Percentiles rank a stretch among this genome's conserved stretches.
These are phyloP conservation scores for Sepioteuthis lessoniana DNA, from an alignment of 2,888 invertebrate genomes.

Conservation along the genomic window DNA sequence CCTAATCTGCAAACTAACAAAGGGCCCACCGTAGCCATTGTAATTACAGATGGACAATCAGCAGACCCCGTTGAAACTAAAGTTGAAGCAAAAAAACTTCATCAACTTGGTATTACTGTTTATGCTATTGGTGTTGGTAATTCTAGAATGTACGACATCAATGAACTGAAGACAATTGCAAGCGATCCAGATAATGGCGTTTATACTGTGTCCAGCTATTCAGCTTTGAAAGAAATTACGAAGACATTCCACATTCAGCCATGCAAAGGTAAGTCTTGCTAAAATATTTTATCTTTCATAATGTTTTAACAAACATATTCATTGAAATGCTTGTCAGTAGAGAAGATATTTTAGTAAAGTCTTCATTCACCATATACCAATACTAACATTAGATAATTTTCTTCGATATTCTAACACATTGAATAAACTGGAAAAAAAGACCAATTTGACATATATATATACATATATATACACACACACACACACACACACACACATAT, in stretches of 20 bases:
- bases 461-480: too few species aligned
- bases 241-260: neutral
- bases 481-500: too few species aligned
- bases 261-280: neutral
- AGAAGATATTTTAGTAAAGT: too few species aligned
- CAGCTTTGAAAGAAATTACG: neutral
- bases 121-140: constrained; percentile 21
- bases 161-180: constrained; percentile 10
- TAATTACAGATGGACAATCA: neutral
- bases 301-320: too few species aligned
- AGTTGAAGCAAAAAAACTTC: neutral
- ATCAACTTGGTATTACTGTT: neutral
- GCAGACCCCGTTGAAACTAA: neutral
- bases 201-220: neutral
- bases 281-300: too few species aligned
- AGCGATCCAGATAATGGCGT: neutral
- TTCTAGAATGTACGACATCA: neutral
- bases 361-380: too few species aligned
- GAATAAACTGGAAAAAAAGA: too few species aligned
- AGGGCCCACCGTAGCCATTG: neutral
- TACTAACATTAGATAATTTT: too few species aligned
- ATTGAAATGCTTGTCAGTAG: too few species aligned
- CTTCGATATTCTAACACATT: too few species aligned
- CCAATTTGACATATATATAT: too few species aligned
- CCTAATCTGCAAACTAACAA: neutral